A percentile compares a stretch with the other conserved stretches of the same genome.
phyloP scores from a whole-genome alignment of 2,888 invertebrate species.

The Tricholauxania praeusta region DNA sequence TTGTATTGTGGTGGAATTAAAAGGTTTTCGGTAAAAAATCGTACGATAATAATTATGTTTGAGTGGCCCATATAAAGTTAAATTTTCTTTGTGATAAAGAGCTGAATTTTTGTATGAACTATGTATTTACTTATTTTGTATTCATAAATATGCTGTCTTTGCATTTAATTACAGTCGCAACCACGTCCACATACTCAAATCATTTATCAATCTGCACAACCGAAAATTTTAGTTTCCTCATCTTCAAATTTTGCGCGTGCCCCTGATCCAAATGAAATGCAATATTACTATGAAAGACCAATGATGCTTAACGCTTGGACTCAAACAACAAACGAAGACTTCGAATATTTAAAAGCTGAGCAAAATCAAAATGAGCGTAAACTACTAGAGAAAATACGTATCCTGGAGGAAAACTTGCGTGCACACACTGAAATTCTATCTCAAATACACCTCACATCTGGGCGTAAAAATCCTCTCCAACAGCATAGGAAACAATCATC shows the following conservation, averaged over 20 bases:
- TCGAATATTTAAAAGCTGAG: constrained; percentile 44
- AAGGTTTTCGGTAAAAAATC: too few species aligned
- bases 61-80: too few species aligned
- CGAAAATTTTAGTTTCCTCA: constrained; percentile 26
- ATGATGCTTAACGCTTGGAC: constrained; percentile 58
- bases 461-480: constrained; percentile 36
- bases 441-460: constrained; percentile 52
- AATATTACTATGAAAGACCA: constrained; percentile 36
- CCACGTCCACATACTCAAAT: constrained; percentile 5
- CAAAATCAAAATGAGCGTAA: constrained; percentile 48
- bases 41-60: too few species aligned
- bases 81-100: too few species aligned
- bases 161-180: constrained; percentile 10
- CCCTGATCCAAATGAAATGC: constrained; percentile 24
- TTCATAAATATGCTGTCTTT: too few species aligned
- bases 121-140: too few species aligned
- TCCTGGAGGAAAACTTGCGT: constrained; percentile 55
- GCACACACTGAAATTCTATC: constrained; percentile 55
- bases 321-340: constrained; percentile 56
- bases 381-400: constrained; percentile 53
- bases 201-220: background rate
- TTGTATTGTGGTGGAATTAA: too few species aligned
- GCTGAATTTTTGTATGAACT: too few species aligned
- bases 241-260: constrained; percentile 35
- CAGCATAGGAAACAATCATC: constrained; percentile 40